These are phyloP conservation scores for Proales similis DNA, from an alignment of 1,140 invertebrate genomes.

Conservation along the genomic window DNA sequence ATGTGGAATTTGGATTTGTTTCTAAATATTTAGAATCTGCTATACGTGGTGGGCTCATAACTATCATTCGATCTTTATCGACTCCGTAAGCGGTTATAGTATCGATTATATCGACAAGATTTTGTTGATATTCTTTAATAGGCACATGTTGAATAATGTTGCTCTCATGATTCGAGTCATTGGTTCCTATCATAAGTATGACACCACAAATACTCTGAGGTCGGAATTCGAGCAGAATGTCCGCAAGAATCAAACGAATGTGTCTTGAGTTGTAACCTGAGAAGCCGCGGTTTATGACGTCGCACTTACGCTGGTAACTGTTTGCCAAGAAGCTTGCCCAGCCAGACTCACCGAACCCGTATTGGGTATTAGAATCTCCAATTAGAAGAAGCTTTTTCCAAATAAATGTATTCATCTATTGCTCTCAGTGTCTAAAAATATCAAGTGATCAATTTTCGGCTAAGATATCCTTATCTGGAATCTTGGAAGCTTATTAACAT, in stretches of 20 bases:
- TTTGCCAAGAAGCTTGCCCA: constrained; percentile 14
- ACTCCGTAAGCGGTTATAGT: constrained; percentile 15
- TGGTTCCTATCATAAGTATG: constrained; percentile 51
- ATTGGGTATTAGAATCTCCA: constrained; percentile 35
- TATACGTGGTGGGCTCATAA: constrained; percentile 19
- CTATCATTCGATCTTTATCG: background rate
- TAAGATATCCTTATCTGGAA: too few relatives aligned
- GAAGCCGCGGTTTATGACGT: constrained; percentile 52
- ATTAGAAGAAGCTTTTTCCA: constrained; percentile 30
- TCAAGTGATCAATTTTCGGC: too few relatives aligned
- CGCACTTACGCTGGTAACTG: constrained; percentile 47
- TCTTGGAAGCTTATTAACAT: too few relatives aligned
- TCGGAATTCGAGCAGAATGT: constrained; percentile 43
- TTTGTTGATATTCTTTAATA: constrained; percentile 46
- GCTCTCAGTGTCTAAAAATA: too few relatives aligned
- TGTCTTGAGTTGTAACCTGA: constrained; percentile 52
- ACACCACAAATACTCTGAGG: constrained; percentile 44
- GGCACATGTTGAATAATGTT: constrained; percentile 49
- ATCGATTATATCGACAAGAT: constrained; percentile 44
- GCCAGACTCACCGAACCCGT: background rate
- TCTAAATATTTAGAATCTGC: constrained; percentile 7
- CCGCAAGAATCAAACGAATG: constrained; percentile 46
- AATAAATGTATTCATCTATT: too few relatives aligned
- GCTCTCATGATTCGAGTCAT: constrained; percentile 46
- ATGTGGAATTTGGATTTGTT: background rate